Base-by-base conservation (phyloP, 2,113 vertebrate genomes). In the Trematocara nigrifrons region DNA sequence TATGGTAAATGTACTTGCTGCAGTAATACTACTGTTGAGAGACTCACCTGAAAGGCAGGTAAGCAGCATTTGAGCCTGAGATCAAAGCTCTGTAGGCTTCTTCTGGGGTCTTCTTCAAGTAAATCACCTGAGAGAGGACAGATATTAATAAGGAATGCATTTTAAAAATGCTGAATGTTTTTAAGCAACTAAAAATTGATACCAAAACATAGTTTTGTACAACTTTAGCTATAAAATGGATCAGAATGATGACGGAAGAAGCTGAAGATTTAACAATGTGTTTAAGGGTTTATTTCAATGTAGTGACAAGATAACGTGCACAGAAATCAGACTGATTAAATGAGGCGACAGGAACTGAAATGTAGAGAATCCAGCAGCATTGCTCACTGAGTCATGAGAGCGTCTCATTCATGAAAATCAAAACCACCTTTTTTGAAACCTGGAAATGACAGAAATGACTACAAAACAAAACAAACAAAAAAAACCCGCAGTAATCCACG, bases 51-150 rank as follows among this genome's bases (percentile, higher is more conserved):
- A 99, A 99, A 6, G 99, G 97, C 92, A 99, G 96, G 93, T 99
- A 99, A 3, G 97, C 96, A 71, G 98, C 96, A 66, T 97, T 98
- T 89, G 98, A 97, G 16, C 98, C 98, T 7, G 98, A 97, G 5
- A 97, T 90, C 89, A 99, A 97, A 1, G 94, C 95, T 93, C 97
- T 96, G 93, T 97, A 99, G 31, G 97, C 97, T 90, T 99, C 99
- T 93, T 99, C 98, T 79, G 99, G 98, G 6, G 97, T 97, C 93
- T 98, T 99, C 97, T 98, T 99, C 94, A 99, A 94, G 92, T 98
- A 99, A 91, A 99, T 97, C 59, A 99, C 97, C 99, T 99, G 95
- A 79, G 2, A 81, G 33, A 86, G 10, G 54, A 52, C 7, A 51
- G 16, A 35, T 13, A 64, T 7, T 7, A 11, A 31, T 71, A 16